Evolutionary conservation across 2,113 vertebrate species (phyloP), one percentile per base, ranked within the genome.

Genomic region (Podilymbus podiceps): DNA sequence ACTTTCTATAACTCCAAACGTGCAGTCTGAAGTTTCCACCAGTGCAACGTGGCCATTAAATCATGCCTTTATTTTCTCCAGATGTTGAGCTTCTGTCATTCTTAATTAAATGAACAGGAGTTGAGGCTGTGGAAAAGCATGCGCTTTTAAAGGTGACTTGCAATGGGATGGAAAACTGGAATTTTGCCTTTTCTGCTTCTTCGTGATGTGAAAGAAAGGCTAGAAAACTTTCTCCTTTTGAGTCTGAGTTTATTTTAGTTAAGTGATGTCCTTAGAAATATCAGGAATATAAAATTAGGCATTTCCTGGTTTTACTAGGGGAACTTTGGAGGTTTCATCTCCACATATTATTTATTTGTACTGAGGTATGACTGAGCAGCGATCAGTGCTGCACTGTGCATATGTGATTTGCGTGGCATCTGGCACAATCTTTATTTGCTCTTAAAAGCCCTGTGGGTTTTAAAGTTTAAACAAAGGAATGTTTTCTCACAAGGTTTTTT

Each of bases 21-120:
- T 74, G 20, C 46, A 87, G 69, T 79, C 60, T 72, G 56, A 94
- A 92, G 24, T 92, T 95, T 95, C 81, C 46, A 82, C 58, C n/a
- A 72, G 62, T 53, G 69, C 74, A 96, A 91, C 2, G 9, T 73
- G 55, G 77, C 53, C 25, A 44, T 49, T 94, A 82, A 76, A 79
- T 85, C 80, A 85, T 77, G 76, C 15, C 15, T 93, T 93, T 89
- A 87, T 93, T 93, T 93, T 90, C 90, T 85, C 95, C 92, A 97
- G 86, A 95, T 95, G 95, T 93, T 85, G 66, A 91, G 73, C 73
- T 82, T 89, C 89, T 95, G 89, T 85, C 95, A 85, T 89, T 96
- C 93, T 89, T 92, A 93, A 92, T 90, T 95, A 96, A 88, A 89
- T 1, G n/a, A 96, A 50, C 62, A 47, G 84, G 69, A 93, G n/a